These are phyloP conservation scores for Micrastur ruficollis DNA, from an alignment of 2,797 vertebrate species.

Conservation along the genomic window DNA sequence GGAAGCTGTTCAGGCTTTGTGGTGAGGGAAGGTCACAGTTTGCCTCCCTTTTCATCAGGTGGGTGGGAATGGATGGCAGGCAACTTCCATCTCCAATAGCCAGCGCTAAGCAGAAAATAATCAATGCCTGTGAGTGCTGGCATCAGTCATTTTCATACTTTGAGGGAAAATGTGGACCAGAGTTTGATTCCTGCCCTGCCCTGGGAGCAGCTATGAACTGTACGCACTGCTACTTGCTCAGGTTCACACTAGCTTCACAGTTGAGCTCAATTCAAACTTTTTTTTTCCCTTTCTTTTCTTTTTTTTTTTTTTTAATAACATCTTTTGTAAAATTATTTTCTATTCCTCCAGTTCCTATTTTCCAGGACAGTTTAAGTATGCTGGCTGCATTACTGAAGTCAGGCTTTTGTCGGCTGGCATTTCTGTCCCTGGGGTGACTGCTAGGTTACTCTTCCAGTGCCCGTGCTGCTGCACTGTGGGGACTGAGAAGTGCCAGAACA, in stretches of 20 bases:
- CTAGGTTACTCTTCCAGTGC: background rate
- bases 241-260: background rate
- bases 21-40: background rate
- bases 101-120: background rate
- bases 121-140: background rate
- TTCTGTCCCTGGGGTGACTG: background rate
- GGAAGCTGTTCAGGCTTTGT: background rate
- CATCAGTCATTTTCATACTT: background rate
- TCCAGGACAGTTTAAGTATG: background rate
- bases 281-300: too few relatives aligned
- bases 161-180: background rate
- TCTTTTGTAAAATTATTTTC: background rate
- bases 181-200: background rate
- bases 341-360: background rate
- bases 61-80: background rate
- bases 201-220: background rate
- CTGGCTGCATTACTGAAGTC: background rate
- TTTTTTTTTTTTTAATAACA: background rate
- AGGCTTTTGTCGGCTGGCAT: background rate
- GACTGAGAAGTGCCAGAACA: slow-evolving; percentile 25
- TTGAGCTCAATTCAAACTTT: background rate
- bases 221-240: background rate
- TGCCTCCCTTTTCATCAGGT: background rate
- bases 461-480: background rate
- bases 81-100: background rate